phyloP scores from a whole-genome alignment of 2,797 vertebrate genomes.

The Ciconia nigra region DNA sequence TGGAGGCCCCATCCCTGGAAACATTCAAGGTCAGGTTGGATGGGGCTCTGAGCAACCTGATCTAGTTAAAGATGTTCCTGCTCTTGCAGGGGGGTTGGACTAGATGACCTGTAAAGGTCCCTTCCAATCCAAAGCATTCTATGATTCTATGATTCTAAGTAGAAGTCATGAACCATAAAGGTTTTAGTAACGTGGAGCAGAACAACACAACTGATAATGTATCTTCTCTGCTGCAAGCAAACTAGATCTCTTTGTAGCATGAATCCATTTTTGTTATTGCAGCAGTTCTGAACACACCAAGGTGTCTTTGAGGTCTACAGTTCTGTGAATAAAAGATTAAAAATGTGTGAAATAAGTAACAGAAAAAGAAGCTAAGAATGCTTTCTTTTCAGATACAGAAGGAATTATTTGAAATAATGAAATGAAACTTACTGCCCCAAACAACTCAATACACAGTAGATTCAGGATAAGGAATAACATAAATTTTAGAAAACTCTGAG shows the following conservation, averaged over 20 bases:
- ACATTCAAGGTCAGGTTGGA: too few relatives aligned
- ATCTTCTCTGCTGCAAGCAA: background rate
- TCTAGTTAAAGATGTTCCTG: too few relatives aligned
- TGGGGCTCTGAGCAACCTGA: too few relatives aligned
- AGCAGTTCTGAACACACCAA: background rate
- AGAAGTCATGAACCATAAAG: background rate
- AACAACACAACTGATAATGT: background rate
- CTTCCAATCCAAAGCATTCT: too few relatives aligned
- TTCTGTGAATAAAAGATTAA: background rate
- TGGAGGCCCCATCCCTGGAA: too few relatives aligned
- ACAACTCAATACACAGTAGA: background rate
- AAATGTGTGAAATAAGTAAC: background rate
- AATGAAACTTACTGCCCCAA: background rate
- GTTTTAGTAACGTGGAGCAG: background rate
- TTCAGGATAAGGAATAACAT: background rate
- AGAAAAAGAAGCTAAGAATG: background rate
- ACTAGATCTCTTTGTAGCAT: background rate
- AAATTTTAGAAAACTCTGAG: background rate
- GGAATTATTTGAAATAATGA: background rate
- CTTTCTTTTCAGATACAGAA: background rate
- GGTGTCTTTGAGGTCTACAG: background rate
- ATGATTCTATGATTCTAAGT: background rate
- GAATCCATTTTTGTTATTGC: background rate
- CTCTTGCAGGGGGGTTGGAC: too few relatives aligned
- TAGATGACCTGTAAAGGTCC: too few relatives aligned